phyloP scores from a whole-genome alignment of 2,797 vertebrate genomes.

The Etheostoma nigrum region DNA sequence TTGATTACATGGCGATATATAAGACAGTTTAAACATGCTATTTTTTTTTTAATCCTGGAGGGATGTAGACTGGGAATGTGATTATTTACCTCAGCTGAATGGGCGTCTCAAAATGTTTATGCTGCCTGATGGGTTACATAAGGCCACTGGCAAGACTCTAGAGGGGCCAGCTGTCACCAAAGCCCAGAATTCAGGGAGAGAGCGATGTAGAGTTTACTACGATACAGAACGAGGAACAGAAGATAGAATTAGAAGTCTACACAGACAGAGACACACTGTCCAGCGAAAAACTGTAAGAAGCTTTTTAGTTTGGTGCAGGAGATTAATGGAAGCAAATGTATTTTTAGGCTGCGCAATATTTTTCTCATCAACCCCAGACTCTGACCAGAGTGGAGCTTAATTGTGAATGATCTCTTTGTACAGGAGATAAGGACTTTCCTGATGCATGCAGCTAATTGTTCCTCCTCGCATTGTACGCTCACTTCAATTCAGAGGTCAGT shows the following conservation, averaged over 20 bases:
- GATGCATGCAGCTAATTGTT: conserved; percentile 14
- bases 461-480: neutral
- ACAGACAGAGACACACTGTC: conserved; percentile 38
- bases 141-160: conserved; percentile 62
- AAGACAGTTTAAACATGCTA: conserved; percentile 32
- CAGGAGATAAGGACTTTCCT: conserved; percentile 24
- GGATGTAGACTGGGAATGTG: neutral
- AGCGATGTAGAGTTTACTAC: conserved; percentile 34
- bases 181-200: conserved; percentile 38
- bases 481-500: conserved; percentile 9
- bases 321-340: conserved; percentile 59
- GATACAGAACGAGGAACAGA: conserved; percentile 35
- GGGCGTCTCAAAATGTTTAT: conserved; percentile 48
- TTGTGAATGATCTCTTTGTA: conserved; percentile 19
- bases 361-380: conserved; percentile 36
- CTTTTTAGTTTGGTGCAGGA: conserved; percentile 47
- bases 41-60: conserved; percentile 21
- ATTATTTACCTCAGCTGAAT: conserved; percentile 36
- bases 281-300: conserved; percentile 50
- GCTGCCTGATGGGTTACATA: conserved; percentile 67
- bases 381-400: conserved; percentile 27
- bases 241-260: conserved; percentile 36
- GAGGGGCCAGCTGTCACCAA: conserved; percentile 73
- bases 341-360: conserved; percentile 45
- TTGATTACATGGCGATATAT: neutral